Evolutionary conservation across 2,113 vertebrate genomes (phyloP).

Genomic region (Tenrec ecaudatus): DNA sequence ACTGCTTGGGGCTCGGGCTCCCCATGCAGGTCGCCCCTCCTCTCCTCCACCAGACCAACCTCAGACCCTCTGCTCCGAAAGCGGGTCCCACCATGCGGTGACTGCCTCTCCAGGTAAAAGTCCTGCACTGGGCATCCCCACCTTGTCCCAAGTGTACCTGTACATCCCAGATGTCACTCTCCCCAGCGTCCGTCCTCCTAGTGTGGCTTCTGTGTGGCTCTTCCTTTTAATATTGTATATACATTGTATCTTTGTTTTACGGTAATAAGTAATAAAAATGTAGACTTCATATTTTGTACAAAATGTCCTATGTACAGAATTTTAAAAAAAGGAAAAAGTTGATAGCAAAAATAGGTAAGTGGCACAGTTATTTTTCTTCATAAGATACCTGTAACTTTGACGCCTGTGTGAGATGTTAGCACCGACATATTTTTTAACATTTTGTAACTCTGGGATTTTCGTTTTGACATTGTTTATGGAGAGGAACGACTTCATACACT

Average conservation of each 20-base stretch:
- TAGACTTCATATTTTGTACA: constrained; percentile 99
- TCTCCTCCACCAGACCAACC: constrained; percentile 72
- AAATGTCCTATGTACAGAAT: constrained; percentile 97
- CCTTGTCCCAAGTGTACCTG: constrained; percentile 86
- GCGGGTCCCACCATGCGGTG: constrained; percentile 85
- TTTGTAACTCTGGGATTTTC: constrained; percentile 89
- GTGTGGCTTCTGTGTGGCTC: constrained; percentile 92
- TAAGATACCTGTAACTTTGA: constrained; percentile 86
- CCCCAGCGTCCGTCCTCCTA: constrained; percentile 97
- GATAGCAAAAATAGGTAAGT: constrained; percentile 90
- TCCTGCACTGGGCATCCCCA: constrained; percentile 89
- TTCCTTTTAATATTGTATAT: constrained; percentile 98
- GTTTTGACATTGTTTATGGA: constrained; percentile 90
- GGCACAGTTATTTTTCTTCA: constrained; percentile 90
- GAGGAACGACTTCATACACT: constrained; percentile 85
- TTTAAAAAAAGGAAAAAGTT: constrained; percentile 79
- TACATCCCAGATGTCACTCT: constrained; percentile 89
- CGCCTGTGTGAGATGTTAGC: constrained; percentile 88
- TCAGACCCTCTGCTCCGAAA: constrained; percentile 72
- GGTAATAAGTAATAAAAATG: constrained; percentile 97
- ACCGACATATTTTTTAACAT: constrained; percentile 90
- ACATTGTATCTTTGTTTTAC: constrained; percentile 98
- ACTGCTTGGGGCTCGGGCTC: constrained; percentile 76
- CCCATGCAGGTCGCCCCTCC: constrained; percentile 77
- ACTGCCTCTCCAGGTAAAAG: constrained; percentile 90